Percentiles rank a stretch among this genome's conserved stretches.
Conservation (phyloP, 2,797 vertebrate genomes). For the Peromyscus aztecus region DNA sequence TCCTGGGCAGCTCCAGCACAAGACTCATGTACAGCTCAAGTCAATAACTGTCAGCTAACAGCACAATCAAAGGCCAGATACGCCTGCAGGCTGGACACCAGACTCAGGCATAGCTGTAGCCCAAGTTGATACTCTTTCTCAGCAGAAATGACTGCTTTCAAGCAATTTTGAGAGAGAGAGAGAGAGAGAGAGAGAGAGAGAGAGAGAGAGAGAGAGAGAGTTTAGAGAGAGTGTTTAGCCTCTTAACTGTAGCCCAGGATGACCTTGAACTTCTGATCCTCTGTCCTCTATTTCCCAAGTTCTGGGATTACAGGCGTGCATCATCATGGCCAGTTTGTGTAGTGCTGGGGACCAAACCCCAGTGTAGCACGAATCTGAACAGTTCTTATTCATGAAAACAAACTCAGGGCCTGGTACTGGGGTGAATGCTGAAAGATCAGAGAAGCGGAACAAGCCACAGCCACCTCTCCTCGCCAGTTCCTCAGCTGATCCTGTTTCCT, state of each 20-base stretch:
- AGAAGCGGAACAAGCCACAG: no score
- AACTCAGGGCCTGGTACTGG: no score
- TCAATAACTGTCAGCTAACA: conserved; percentile 54
- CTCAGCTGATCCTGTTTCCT: no score
- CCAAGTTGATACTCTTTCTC: not conserved
- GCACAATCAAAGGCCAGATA: not conserved
- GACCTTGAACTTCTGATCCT: not conserved
- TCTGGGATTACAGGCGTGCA: not conserved
- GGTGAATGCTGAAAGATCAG: no score
- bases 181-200: not conserved
- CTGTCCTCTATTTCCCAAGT: not conserved
- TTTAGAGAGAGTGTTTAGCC: not conserved
- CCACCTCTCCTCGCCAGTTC: no score
- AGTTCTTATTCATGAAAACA: no score
- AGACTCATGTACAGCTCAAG: not conserved
- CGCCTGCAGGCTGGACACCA: not conserved
- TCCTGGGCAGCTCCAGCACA: conserved; percentile 11
- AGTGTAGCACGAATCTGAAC: no score
- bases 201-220: not conserved
- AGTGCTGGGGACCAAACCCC: not conserved
- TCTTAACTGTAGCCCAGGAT: not conserved
- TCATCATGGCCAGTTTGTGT: not conserved
- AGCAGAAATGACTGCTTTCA: not conserved
- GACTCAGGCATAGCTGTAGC: not conserved
- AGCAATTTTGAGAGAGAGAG: not conserved